Base-by-base conservation (phyloP, 2,113 vertebrate species). In the Passer montanus region DNA sequence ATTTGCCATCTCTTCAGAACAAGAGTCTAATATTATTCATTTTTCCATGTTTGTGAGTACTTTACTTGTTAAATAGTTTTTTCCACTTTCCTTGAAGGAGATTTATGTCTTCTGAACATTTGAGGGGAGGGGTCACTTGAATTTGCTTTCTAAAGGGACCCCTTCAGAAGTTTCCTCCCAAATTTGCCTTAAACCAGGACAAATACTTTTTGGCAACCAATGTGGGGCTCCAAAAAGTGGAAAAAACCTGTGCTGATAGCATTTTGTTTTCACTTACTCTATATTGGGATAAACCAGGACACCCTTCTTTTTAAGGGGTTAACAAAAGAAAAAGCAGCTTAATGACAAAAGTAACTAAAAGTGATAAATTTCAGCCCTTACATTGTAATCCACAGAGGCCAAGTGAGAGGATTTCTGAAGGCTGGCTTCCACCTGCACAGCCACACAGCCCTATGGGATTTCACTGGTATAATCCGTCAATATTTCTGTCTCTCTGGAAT, bases 201-300 rank as follows among this genome's bases (percentile, higher is more conserved):
- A 52, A 78, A 52, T n/a, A 28, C 5, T 14, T 78, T 63, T 23
- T 53, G 59, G 15, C 0, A 0, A 9, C 11, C 37, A 64, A 7
- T 35, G 24, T 28, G 26, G 3, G 9, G 8, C 14, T 53, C 1
- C 1, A 53, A 11, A n/a, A 78, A n/a, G 31, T 23, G 24, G 37
- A 22, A 17, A 39, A 53, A 43, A 11, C 5, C 8, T n/a, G 8
- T 43, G n/a, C 11, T 18, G 31, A 64, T 18, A n/a, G 14, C 37
- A 64, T 78, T 64, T 52, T 23, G 11, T 24, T 28, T 64, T 43
- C 11, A n/a, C 19, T 28, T 78, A 52, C 37, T 43, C 75, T 64
- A 11, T 16, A 22, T 6, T 43, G 14, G 18, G 37, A 43, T 53
- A 64, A 64, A 53, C 31, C 37, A 43, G 4, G 47, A 52, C 14